Base-by-base conservation (phyloP, 2,888 invertebrate species). In the Trachelus stipa region DNA sequence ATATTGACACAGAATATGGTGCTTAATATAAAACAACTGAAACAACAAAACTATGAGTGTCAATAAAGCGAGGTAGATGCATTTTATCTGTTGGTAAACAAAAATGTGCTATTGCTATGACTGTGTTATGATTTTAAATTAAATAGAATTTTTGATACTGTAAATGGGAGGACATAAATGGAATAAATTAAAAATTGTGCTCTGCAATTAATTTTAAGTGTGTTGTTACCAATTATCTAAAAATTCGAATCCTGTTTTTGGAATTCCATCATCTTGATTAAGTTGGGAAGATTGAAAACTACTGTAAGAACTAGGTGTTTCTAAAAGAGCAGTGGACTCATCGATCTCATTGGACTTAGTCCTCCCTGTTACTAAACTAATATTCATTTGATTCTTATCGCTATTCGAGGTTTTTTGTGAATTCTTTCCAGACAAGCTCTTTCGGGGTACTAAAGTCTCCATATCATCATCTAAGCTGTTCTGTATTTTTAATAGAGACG, bases 211-310 rank as follows among this genome's bases (percentile, higher is more conserved):
- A 56, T 56, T 56, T 23, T 23, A 9, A 56, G 23, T 15, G 1
- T 9, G 9, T 23, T 1, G 56, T 90, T 93, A 93, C 93, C 93
- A 93, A 84, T 93, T 93, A 85, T 93, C 93, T 74, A 93, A 90
- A 88, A 93, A 93, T 85, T 93, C 93, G 85, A 93, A 93, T 74
- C 93, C 93, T 81, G 93, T 93, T 89, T 93, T 93, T 83, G 93
- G 93, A 85, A 93, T 93, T 80, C 89, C 87, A 69, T 88, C 88
- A 56, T 92, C 90, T 77, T 90, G 87, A 86, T 86, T 89, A 4
- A 87, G 82, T 69, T 88, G 87, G 11, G 90, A 88, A 23, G 89
- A 89, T 77, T 90, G 89, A 76, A 89, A 90, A 80, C 90, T 90
- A 76, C 85, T 89, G 79, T 88, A 90, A 56, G 91, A 91, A 78